Evolutionary conservation across 2,888 invertebrate genomes (phyloP).

Genomic region (Trissolcus japonicus): DNA sequence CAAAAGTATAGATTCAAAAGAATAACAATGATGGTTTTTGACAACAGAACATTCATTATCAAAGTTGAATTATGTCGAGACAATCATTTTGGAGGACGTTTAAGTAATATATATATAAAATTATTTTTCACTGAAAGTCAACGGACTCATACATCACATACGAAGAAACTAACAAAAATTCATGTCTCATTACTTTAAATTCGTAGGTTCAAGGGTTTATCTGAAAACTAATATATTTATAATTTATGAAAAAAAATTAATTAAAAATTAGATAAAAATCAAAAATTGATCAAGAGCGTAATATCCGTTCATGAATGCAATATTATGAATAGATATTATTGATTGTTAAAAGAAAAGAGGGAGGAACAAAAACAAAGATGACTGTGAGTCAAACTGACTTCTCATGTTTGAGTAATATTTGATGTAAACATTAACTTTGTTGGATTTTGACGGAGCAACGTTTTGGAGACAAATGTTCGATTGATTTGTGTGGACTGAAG

Average conservation of each 20-base stretch:
- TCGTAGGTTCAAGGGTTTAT: no score
- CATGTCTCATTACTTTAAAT: background rate
- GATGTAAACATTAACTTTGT: background rate
- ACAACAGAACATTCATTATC: background rate
- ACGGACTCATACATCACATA: background rate
- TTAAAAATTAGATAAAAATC: no score
- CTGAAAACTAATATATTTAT: no score
- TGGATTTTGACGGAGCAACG: background rate
- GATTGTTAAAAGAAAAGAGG: no score
- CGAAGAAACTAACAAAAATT: background rate
- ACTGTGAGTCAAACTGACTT: background rate
- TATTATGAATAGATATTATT: no score
- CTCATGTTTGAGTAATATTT: background rate
- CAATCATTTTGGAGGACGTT: slow-evolving; percentile 36
- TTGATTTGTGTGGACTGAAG: background rate
- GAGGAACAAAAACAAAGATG: no score
- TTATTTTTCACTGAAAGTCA: background rate
- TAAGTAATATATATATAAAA: slow-evolving; percentile 2
- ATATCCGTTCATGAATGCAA: no score
- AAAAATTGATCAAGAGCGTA: no score
- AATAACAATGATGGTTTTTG: background rate
- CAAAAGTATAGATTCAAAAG: background rate
- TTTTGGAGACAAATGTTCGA: background rate
- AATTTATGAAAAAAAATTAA: no score
- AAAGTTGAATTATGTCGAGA: slow-evolving; percentile 37